Evolutionary conservation across 2,888 invertebrate species (phyloP).

Genomic region (Suillia variegata): DNA sequence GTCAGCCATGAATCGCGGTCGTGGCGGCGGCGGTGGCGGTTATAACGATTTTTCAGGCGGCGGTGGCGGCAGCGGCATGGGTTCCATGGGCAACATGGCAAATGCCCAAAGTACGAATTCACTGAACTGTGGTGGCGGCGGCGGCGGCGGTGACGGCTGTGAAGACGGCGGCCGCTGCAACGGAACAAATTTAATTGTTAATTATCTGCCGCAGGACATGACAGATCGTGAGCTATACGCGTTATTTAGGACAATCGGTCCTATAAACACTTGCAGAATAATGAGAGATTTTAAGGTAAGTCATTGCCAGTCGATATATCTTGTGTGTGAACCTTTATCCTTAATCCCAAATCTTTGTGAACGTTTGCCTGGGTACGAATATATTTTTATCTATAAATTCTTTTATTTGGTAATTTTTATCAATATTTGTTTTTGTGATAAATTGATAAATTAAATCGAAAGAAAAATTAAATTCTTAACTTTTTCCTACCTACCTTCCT

Average conservation of each 20-base stretch:
- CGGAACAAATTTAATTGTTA: slow-evolving; percentile 88
- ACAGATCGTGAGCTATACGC: slow-evolving; percentile 88
- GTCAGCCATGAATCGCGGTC: slow-evolving; percentile 52
- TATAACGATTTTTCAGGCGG: slow-evolving; percentile 57
- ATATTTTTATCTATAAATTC: not conserved
- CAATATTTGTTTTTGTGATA: too few species aligned
- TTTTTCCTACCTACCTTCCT: too few species aligned
- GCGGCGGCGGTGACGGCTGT: slow-evolving; percentile 46
- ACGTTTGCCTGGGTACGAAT: not conserved
- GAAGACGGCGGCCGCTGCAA: slow-evolving; percentile 42
- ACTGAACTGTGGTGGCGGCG: slow-evolving; percentile 46
- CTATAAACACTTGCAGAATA: slow-evolving; percentile 87
- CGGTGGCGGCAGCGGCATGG: slow-evolving; percentile 46
- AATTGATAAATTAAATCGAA: too few species aligned
- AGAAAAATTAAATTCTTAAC: too few species aligned
- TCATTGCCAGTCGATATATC: not conserved
- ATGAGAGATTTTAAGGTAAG: slow-evolving; percentile 86
- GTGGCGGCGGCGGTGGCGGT: slow-evolving; percentile 52
- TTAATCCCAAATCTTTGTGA: not conserved
- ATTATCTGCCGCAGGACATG: slow-evolving; percentile 93
- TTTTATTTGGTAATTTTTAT: too few species aligned
- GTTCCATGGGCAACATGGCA: slow-evolving; percentile 51
- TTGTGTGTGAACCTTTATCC: not conserved
- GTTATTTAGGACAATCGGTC: slow-evolving; percentile 87
- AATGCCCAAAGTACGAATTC: slow-evolving; percentile 49